These are phyloP conservation scores for Doris montereyensis DNA, from an alignment of 2,888 invertebrate species.

Conservation along the genomic window DNA sequence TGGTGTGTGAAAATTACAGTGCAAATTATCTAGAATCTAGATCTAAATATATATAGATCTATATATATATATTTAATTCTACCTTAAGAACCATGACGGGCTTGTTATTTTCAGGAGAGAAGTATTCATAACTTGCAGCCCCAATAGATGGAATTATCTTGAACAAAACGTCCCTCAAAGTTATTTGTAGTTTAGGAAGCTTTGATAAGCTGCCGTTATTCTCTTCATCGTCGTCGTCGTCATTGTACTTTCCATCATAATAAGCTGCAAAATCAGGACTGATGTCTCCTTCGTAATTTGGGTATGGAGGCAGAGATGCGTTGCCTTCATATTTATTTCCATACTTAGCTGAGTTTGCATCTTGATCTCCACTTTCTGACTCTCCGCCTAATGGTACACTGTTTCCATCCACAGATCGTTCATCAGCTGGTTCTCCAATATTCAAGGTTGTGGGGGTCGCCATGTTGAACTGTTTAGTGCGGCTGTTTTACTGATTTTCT, in stretches of 20 bases:
- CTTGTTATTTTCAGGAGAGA: constrained; percentile 62
- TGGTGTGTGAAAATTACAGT: too few species aligned
- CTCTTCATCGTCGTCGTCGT: background rate
- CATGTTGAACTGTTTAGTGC: too few species aligned
- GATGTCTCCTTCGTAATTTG: background rate
- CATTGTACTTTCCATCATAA: background rate
- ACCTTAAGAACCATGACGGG: constrained; percentile 57
- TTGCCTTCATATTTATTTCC: background rate
- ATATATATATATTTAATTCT: too few species aligned
- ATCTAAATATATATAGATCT: too few species aligned
- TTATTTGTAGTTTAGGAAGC: too few species aligned
- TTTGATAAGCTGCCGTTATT: background rate
- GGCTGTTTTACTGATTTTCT: too few species aligned
- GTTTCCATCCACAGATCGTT: constrained; percentile 36
- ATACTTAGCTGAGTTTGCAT: background rate
- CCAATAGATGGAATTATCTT: constrained; percentile 57
- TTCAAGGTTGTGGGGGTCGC: constrained; percentile 43
- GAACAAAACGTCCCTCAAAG: constrained; percentile 45
- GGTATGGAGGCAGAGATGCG: too few species aligned
- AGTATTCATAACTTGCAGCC: constrained; percentile 57
- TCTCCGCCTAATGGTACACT: constrained; percentile 6
- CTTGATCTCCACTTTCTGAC: constrained; percentile 9
- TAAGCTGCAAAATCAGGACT: background rate
- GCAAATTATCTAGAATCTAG: too few species aligned
- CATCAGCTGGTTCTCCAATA: constrained; percentile 40